These are phyloP conservation scores for Euura saliciscinereae DNA, from an alignment of 1,140 invertebrate genomes.

Conservation along the genomic window DNA sequence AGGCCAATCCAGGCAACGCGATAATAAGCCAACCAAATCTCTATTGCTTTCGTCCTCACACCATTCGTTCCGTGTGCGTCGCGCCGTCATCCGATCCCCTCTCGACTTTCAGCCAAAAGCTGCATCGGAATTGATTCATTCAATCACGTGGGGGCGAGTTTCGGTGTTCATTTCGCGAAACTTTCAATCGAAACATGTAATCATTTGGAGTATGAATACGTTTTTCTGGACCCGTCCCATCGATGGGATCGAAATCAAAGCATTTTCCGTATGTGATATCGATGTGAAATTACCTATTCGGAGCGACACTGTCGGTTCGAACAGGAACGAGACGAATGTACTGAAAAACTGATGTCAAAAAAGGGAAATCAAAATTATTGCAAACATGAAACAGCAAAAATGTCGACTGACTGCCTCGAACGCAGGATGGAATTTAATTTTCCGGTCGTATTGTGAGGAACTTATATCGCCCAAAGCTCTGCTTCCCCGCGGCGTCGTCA, in stretches of 20 bases:
- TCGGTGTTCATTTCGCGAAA: neutral
- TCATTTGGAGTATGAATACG: no score
- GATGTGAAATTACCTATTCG: no score
- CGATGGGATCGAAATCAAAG: no score
- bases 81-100: neutral
- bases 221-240: no score
- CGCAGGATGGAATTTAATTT: constrained; percentile 43
- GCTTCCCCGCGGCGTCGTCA: constrained; percentile 10
- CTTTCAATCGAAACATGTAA: no score
- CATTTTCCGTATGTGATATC: no score
- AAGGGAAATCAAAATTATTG: no score
- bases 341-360: no score
- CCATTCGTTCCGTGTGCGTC: neutral
- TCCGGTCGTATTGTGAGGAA: constrained; percentile 44
- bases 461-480: constrained; percentile 30
- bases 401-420: neutral
- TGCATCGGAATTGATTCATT: neutral
- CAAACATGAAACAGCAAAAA: no score
- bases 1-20: constrained; percentile 37
- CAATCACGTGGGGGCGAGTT: neutral
- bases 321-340: no score
- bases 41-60: neutral
- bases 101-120: neutral
- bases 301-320: no score
- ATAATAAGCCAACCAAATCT: constrained; percentile 26